Conservation (phyloP, 2,797 vertebrate species). For the Leuciscus waleckii region DNA sequence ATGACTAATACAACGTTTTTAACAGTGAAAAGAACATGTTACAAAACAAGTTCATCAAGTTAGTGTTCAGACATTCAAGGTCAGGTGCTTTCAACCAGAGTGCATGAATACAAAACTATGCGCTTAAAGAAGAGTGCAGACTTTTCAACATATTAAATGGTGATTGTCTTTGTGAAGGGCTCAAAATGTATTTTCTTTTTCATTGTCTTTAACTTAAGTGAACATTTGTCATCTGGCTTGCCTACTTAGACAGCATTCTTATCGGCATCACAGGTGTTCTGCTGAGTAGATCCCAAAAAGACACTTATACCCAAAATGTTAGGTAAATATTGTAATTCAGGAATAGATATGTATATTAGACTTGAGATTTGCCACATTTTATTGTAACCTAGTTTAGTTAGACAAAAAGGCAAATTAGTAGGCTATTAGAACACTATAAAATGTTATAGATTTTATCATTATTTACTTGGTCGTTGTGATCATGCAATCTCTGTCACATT, state of each 20-base stretch:
- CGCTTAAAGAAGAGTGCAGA: background rate
- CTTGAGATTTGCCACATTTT: too few relatives aligned
- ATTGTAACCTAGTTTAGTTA: too few relatives aligned
- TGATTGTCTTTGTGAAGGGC: too few relatives aligned
- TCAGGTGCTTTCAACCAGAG: background rate
- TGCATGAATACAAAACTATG: background rate
- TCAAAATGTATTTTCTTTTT: background rate
- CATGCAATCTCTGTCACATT: background rate
- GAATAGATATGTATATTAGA: background rate
- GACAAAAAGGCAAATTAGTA: too few relatives aligned
- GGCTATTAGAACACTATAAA: background rate
- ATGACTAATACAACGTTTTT: background rate
- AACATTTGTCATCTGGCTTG: background rate
- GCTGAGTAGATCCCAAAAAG: background rate
- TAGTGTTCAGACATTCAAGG: background rate
- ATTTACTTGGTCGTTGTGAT: background rate
- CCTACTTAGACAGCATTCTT: background rate
- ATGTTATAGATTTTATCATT: background rate
- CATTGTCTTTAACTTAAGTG: background rate
- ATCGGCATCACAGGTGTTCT: background rate
- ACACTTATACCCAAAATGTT: background rate
- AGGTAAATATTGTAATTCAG: too few relatives aligned
- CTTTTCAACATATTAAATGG: background rate
- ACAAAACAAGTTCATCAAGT: constrained; percentile 21
- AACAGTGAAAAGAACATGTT: background rate